phyloP scores from a whole-genome alignment of 2,797 vertebrate genomes.

The Nannoperca australis region DNA sequence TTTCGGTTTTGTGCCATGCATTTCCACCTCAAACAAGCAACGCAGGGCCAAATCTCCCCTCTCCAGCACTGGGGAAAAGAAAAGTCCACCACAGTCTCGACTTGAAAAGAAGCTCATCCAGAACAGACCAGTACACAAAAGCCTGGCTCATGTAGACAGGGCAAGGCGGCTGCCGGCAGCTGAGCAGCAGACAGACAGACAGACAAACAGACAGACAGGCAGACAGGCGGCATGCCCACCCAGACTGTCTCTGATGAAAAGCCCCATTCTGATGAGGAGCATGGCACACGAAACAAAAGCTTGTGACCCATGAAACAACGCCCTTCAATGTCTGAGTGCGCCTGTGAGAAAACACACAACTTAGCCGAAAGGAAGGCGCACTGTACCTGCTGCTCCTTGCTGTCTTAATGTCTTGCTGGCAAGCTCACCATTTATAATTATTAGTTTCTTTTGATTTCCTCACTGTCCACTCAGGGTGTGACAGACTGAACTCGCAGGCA shows the following conservation, averaged over 20 bases:
- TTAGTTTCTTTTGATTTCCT: conserved; percentile 10
- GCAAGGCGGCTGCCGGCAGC: conserved; percentile 71
- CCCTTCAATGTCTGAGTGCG: conserved; percentile 42
- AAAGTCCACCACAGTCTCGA: conserved; percentile 41
- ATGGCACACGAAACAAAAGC: conserved; percentile 75
- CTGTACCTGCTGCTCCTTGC: conserved; percentile 16
- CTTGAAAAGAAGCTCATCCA: conserved; percentile 69
- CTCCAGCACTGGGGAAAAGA: conserved; percentile 48
- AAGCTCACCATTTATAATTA: background rate
- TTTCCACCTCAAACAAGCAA: conserved; percentile 18
- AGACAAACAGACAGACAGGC: conserved; percentile 68
- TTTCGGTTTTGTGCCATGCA: conserved; percentile 1
- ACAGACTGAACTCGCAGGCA: conserved; percentile 19
- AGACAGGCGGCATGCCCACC: conserved; percentile 77
- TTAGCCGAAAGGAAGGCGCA: background rate
- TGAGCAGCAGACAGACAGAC: conserved; percentile 69
- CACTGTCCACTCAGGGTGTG: conserved; percentile 24
- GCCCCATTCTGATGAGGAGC: conserved; percentile 59
- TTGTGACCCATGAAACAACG: conserved; percentile 59
- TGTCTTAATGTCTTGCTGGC: conserved; percentile 6
- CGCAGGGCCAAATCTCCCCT: conserved; percentile 27
- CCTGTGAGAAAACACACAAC: conserved; percentile 32
- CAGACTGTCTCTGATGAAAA: conserved; percentile 75
- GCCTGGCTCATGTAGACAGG: conserved; percentile 73
- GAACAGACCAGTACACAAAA: conserved; percentile 72